phyloP scores from a whole-genome alignment of 2,113 vertebrate species.

The Pao palembangensis region DNA sequence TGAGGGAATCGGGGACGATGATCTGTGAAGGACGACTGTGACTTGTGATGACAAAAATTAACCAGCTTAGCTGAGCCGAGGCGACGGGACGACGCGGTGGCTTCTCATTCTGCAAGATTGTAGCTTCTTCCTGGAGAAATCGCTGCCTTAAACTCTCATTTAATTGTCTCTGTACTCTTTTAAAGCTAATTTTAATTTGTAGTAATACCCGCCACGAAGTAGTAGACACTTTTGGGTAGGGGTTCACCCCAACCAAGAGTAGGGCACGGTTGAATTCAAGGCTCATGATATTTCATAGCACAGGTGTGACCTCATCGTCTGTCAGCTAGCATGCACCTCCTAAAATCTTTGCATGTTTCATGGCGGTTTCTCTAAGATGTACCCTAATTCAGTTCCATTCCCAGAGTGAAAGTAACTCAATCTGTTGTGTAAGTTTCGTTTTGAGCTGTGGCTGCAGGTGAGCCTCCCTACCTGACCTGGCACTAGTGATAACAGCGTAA shows the following conservation, averaged over 20 bases:
- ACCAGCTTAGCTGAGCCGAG: slow-evolving; percentile 58
- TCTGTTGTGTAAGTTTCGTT: not conserved
- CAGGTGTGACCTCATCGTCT: not conserved
- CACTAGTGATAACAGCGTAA: slow-evolving; percentile 51
- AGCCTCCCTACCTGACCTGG: slow-evolving; percentile 40
- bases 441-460: slow-evolving; percentile 27
- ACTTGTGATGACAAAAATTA: slow-evolving; percentile 43
- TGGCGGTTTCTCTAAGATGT: not conserved
- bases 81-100: slow-evolving; percentile 31
- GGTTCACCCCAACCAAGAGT: not conserved
- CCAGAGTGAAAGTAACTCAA: slow-evolving; percentile 24
- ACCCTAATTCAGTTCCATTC: slow-evolving; percentile 8
- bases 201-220: no score
- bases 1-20: slow-evolving; percentile 97
- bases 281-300: no score
- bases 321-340: not conserved
- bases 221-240: no score
- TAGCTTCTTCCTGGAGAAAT: slow-evolving; percentile 59
- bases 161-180: slow-evolving; percentile 2
- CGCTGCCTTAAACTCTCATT: slow-evolving; percentile 59
- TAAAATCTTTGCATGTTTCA: no score
- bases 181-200: slow-evolving; percentile 24
- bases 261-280: no score
- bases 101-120: slow-evolving; percentile 67
- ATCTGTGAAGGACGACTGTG: slow-evolving; percentile 79